A percentile compares a stretch with the other conserved stretches of the same genome.
These are phyloP conservation scores for Ptilodon capucinus DNA, from an alignment of 2,888 invertebrate genomes.

Conservation along the genomic window DNA sequence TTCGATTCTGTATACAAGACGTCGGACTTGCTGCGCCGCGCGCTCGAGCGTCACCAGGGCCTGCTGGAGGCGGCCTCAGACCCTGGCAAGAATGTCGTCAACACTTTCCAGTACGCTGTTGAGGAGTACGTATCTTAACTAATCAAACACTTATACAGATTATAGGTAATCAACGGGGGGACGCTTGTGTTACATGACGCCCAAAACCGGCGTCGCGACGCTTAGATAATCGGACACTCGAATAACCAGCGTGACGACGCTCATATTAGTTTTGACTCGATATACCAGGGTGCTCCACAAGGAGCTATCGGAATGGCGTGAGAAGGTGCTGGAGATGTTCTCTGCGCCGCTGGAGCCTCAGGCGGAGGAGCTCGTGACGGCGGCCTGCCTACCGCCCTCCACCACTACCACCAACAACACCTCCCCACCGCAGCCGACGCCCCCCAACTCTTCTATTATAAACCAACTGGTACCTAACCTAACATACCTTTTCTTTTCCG, in stretches of 20 bases:
- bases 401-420: too few species aligned
- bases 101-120: conserved; percentile 45
- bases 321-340: conserved; percentile 44
- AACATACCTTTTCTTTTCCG: not conserved
- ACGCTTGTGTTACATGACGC: too few species aligned
- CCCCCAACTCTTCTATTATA: conserved; percentile 48
- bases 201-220: too few species aligned
- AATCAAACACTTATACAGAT: too few species aligned
- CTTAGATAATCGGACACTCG: too few species aligned
- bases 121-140: conserved; percentile 46
- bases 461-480: conserved; percentile 60
- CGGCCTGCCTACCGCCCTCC: not conserved
- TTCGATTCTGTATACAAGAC: conserved; percentile 49
- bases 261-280: not conserved
- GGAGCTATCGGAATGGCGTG: conserved; percentile 59
- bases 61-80: conserved; percentile 41
- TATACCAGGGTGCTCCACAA: conserved; percentile 52
- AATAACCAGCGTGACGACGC: too few species aligned
- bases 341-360: conserved; percentile 19
- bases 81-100: conserved; percentile 30
- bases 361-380: conserved; percentile 4
- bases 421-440: conserved; percentile 50
- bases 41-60: conserved; percentile 53
- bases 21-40: conserved; percentile 47
- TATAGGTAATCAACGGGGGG: too few species aligned